Evolutionary conservation across 2,113 vertebrate species (phyloP).

Genomic region (Paedocypris sp.): DNA sequence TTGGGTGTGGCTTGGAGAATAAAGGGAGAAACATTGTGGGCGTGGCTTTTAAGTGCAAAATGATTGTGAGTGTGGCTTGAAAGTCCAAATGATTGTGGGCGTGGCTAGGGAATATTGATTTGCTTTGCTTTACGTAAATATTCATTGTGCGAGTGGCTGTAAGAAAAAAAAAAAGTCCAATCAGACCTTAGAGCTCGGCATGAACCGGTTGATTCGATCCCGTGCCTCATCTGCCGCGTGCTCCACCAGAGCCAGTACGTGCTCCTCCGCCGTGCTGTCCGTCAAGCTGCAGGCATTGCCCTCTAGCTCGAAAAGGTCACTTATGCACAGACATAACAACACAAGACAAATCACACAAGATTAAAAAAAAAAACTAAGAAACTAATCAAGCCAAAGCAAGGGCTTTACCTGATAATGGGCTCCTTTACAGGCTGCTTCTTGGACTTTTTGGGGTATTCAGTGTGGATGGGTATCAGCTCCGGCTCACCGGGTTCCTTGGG

Average conservation of each 20-base stretch:
- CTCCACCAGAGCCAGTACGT: constrained; percentile 89
- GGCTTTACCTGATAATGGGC: constrained; percentile 17
- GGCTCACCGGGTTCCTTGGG: constrained; percentile 76
- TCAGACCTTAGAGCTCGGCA: constrained; percentile 83
- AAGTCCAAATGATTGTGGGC: too few relatives aligned
- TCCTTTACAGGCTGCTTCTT: constrained; percentile 87
- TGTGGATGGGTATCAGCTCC: constrained; percentile 74
- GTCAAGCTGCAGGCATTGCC: constrained; percentile 92
- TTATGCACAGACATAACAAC: too few relatives aligned
- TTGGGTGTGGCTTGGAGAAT: too few relatives aligned
- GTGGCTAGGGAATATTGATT: too few relatives aligned
- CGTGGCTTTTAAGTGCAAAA: too few relatives aligned
- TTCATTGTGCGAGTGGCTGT: too few relatives aligned
- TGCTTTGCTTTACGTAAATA: too few relatives aligned
- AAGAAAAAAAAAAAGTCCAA: too few relatives aligned
- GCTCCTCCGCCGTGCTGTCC: constrained; percentile 93
- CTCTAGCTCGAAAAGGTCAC: constrained; percentile 88
- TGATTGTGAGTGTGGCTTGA: too few relatives aligned
- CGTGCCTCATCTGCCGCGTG: constrained; percentile 92
- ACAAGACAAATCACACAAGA: constrained; percentile 1
- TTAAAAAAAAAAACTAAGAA: too few relatives aligned
- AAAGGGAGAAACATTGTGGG: too few relatives aligned
- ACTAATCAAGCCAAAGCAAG: neutral
- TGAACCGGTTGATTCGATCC: constrained; percentile 82
- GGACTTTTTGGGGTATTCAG: constrained; percentile 87